Conservation (phyloP, 2,797 vertebrate genomes). For the Aythya fuligula region DNA sequence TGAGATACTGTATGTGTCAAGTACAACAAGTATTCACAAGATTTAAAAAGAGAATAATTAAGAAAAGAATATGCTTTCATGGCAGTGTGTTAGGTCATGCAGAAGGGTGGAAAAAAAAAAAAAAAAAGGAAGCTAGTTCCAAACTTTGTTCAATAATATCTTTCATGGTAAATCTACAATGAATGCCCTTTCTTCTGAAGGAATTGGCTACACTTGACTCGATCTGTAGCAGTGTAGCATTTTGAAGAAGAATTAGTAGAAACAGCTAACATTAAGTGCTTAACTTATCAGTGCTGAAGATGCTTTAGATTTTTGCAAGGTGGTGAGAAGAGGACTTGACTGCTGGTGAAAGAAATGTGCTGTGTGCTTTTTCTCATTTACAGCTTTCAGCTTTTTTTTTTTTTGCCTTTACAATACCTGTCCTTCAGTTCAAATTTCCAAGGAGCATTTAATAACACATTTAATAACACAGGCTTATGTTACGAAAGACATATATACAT, state of each 20-base stretch:
- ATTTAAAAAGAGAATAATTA: background rate
- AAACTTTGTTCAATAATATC: background rate
- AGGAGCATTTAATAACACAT: background rate
- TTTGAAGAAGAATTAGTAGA: background rate
- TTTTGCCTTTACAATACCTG: background rate
- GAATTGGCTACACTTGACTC: background rate
- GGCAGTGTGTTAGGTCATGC: background rate
- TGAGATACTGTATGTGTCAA: background rate
- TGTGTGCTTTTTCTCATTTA: background rate
- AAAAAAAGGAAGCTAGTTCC: background rate
- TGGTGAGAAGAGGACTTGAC: background rate
- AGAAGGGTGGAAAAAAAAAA: background rate
- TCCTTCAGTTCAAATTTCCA: background rate
- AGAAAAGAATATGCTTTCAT: background rate
- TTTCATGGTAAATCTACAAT: background rate
- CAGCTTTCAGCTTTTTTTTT: background rate
- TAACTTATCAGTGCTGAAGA: background rate
- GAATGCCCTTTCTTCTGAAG: background rate
- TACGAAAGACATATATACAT: background rate
- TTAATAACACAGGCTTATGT: background rate
- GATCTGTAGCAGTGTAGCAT: background rate
- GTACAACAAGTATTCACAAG: background rate
- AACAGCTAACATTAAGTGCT: background rate
- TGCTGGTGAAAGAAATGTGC: background rate
- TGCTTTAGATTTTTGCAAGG: background rate